Conservation (phyloP, 2,797 vertebrate species). For the Sebastes vulpes region DNA sequence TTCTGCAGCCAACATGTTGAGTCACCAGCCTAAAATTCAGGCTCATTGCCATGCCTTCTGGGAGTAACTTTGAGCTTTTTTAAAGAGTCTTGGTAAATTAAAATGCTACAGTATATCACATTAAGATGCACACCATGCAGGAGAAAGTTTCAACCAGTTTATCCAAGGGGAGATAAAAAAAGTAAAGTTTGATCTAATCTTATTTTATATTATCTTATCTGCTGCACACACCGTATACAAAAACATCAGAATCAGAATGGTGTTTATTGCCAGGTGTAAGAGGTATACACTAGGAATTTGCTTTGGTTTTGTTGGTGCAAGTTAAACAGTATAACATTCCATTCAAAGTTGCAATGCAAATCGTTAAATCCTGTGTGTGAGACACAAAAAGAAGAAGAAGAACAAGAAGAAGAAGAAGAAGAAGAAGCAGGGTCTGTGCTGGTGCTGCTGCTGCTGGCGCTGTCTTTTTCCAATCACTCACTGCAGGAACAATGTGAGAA, state of each 20-base stretch:
- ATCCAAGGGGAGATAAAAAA: not conserved
- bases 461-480: slow-evolving; percentile 63
- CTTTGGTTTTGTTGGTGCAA: no score
- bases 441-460: slow-evolving; percentile 31
- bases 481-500: slow-evolving; percentile 77
- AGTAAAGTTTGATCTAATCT: not conserved
- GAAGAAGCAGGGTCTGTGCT: slow-evolving; percentile 21
- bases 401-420: not conserved
- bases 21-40: slow-evolving; percentile 50
- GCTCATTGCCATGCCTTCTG: slow-evolving; percentile 47
- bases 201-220: not conserved
- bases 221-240: not conserved
- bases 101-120: not conserved
- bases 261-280: no score
- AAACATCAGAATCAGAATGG: not conserved
- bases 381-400: not conserved
- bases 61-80: slow-evolving; percentile 20
- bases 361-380: not conserved
- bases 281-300: no score
- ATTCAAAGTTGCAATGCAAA: slow-evolving; percentile 5
- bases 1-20: slow-evolving; percentile 58
- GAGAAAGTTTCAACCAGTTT: slow-evolving; percentile 40
- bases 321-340: no score
- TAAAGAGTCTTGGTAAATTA: slow-evolving; percentile 3
- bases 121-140: not conserved